phyloP scores from a whole-genome alignment of 2,113 vertebrate species.

The Coptodon rendalli region DNA sequence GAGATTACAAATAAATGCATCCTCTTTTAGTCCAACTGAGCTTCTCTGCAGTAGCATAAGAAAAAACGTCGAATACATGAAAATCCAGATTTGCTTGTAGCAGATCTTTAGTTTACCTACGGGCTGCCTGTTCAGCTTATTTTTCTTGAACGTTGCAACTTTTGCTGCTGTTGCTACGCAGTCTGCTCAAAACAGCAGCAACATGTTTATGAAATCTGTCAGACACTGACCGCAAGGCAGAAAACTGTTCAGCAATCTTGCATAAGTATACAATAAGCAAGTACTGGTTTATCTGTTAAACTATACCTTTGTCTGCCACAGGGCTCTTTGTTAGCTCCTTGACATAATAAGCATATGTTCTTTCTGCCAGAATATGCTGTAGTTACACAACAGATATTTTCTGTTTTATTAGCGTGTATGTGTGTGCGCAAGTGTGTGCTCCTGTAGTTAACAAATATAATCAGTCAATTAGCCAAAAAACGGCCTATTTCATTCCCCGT shows the following conservation, averaged over 20 bases:
- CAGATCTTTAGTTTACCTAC: background rate
- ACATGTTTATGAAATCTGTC: background rate
- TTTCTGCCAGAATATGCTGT: background rate
- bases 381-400: background rate
- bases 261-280: background rate
- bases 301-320: background rate
- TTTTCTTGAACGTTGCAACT: background rate
- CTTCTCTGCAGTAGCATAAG: background rate
- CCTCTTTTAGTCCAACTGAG: background rate
- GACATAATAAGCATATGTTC: background rate
- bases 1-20: background rate
- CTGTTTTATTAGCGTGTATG: background rate
- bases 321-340: background rate
- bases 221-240: background rate
- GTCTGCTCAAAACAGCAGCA: background rate
- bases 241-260: background rate
- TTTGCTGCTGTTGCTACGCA: background rate
- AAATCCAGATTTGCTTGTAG: background rate
- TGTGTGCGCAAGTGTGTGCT: background rate
- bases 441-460: background rate
- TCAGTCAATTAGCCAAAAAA: background rate
- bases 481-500: background rate
- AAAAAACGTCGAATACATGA: background rate
- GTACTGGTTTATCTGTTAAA: background rate
- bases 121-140: background rate